Conservation (phyloP, 2,113 vertebrate genomes). For the Columba janthina region DNA sequence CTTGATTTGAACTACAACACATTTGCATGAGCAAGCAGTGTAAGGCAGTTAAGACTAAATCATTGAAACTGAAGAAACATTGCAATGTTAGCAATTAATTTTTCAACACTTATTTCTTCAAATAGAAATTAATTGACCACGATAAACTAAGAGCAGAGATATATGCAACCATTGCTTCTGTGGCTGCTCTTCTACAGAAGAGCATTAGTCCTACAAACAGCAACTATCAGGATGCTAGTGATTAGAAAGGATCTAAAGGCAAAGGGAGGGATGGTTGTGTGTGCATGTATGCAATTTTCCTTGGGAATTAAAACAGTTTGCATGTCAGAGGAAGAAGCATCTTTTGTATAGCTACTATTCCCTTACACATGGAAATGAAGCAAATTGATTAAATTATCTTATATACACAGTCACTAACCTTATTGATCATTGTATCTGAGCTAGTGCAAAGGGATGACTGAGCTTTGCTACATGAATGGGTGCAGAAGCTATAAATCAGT, state of each 20-base stretch:
- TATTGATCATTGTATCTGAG: background rate
- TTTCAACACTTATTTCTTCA: background rate
- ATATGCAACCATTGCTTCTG: background rate
- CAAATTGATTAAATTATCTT: background rate
- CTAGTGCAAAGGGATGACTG: background rate
- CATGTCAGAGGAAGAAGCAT: background rate
- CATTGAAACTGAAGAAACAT: background rate
- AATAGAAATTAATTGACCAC: background rate
- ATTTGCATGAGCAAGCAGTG: background rate
- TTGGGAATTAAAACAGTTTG: background rate
- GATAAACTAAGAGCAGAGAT: background rate
- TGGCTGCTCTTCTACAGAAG: background rate
- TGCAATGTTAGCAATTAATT: background rate
- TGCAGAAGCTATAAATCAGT: background rate
- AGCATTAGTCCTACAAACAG: background rate
- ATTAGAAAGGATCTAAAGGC: background rate
- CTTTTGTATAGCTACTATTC: background rate
- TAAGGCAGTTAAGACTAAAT: background rate
- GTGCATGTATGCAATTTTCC: background rate
- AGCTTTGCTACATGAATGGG: background rate
- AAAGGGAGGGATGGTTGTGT: background rate
- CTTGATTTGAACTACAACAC: background rate
- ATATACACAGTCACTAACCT: background rate
- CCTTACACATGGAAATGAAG: background rate
- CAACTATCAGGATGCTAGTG: background rate